phyloP scores from a whole-genome alignment of 1,140 invertebrate genomes.

The Phortica variegata region DNA sequence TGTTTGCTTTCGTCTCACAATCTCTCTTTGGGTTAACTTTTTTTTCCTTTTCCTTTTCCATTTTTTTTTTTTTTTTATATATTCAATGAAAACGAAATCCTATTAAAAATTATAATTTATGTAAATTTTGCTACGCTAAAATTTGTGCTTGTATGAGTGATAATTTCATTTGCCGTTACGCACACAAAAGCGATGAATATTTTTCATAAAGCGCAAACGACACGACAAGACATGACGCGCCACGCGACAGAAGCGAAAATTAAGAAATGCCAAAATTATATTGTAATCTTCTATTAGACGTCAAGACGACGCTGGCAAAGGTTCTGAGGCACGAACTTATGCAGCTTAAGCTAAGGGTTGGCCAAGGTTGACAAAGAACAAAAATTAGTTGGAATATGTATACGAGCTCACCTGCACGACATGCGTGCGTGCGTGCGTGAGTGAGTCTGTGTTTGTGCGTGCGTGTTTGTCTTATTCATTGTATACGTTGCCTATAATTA shows the following conservation, averaged over 20 bases:
- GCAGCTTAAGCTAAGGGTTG: neutral
- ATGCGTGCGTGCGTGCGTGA: neutral
- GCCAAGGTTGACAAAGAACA: neutral
- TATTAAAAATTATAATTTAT: conserved; percentile 46
- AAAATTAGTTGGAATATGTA: conserved; percentile 29
- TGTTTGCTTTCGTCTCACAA: too few species aligned
- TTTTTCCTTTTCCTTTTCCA: too few species aligned
- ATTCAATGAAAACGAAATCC: conserved; percentile 48
- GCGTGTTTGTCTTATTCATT: too few species aligned
- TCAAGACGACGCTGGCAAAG: conserved; percentile 3
- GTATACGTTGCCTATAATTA: conserved; percentile 48
- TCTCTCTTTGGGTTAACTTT: too few species aligned
- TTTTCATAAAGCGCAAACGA: neutral
- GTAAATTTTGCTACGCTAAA: conserved; percentile 41
- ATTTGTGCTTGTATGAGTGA: conserved; percentile 36
- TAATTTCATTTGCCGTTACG: conserved; percentile 45
- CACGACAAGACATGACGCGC: conserved; percentile 12
- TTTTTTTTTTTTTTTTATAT: too few species aligned
- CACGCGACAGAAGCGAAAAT: too few species aligned
- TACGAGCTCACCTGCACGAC: conserved; percentile 12
- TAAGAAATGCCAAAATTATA: conserved; percentile 48
- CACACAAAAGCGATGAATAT: conserved; percentile 3
- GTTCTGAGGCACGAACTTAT: neutral
- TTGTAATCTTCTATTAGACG: conserved; percentile 45
- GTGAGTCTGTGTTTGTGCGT: conserved; percentile 12